Percentiles rank a stretch among this genome's conserved stretches.
Evolutionary conservation across 2,797 vertebrate genomes (phyloP).

Genomic region (Tragopan temminckii): DNA sequence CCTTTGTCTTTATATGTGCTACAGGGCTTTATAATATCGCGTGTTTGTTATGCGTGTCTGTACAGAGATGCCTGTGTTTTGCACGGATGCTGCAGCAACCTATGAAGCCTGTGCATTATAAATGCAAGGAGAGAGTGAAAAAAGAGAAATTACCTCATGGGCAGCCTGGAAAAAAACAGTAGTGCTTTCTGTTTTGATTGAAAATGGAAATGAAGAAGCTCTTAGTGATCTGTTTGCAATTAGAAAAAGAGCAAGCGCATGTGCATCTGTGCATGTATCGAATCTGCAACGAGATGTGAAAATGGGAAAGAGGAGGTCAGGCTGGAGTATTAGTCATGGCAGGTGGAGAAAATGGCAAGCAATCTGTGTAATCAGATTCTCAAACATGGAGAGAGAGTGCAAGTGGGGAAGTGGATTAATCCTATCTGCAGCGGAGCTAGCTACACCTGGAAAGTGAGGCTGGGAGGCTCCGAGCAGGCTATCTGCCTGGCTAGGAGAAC

Average conservation of each 20-base stretch:
- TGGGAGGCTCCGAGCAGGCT: not conserved
- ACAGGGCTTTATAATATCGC: not conserved
- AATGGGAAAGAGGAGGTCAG: constrained; percentile 30
- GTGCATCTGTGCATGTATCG: not conserved
- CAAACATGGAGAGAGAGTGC: constrained; percentile 37
- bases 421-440: constrained; percentile 1
- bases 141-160: not conserved
- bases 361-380: constrained; percentile 58
- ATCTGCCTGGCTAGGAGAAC: not conserved
- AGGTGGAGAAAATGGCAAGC: constrained; percentile 56
- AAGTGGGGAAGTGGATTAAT: constrained; percentile 38
- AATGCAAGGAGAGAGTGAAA: not conserved
- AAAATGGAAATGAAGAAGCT: not conserved
- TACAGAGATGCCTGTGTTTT: not conserved
- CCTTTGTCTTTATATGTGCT: constrained; percentile 64
- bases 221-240: not conserved
- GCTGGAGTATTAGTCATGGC: constrained; percentile 19
- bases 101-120: not conserved
- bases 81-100: not conserved
- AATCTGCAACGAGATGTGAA: constrained; percentile 19
- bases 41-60: not conserved
- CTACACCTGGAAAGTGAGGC: constrained; percentile 2
- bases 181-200: not conserved
- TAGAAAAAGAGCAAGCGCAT: not conserved
- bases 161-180: not conserved